Conservation (phyloP, 2,888 invertebrate genomes). For the Drosophila austrosaltans region DNA sequence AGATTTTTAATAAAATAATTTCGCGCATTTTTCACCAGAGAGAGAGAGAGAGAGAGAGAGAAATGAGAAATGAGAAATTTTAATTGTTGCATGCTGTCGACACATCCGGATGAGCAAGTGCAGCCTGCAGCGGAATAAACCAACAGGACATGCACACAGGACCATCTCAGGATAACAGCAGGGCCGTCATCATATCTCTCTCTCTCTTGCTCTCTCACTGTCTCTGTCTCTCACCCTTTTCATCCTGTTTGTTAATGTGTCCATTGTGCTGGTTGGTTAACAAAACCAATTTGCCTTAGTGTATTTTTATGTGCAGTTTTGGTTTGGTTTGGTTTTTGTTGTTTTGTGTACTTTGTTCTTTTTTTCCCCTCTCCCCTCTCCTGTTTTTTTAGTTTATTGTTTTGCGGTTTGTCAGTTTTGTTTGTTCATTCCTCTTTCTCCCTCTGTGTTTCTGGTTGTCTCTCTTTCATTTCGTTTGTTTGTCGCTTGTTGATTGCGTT, state of each 20-base stretch:
- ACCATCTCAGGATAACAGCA: constrained; percentile 5
- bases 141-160: constrained; percentile 4
- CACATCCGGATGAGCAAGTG: constrained; percentile 16
- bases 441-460: constrained; percentile 1
- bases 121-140: background rate
- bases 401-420: constrained; percentile 44
- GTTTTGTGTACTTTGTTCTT: constrained; percentile 45
- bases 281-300: constrained; percentile 65
- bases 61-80: constrained; percentile 41
- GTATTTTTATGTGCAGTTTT: constrained; percentile 53
- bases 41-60: constrained; percentile 23
- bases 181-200: constrained; percentile 25
- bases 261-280: constrained; percentile 63
- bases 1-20: constrained; percentile 40
- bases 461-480: background rate
- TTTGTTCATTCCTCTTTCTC: constrained; percentile 27
- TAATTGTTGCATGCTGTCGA: constrained; percentile 42
- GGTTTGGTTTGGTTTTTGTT: constrained; percentile 27
- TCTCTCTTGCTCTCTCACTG: background rate
- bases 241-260: constrained; percentile 51
- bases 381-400: constrained; percentile 39
- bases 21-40: constrained; percentile 37
- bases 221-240: constrained; percentile 8
- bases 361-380: constrained; percentile 41
- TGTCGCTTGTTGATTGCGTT: constrained; percentile 5